Percentiles rank a stretch among this genome's conserved stretches.
Evolutionary conservation across 2,888 invertebrate species (phyloP).

Genomic region (Campoletis raptor): DNA sequence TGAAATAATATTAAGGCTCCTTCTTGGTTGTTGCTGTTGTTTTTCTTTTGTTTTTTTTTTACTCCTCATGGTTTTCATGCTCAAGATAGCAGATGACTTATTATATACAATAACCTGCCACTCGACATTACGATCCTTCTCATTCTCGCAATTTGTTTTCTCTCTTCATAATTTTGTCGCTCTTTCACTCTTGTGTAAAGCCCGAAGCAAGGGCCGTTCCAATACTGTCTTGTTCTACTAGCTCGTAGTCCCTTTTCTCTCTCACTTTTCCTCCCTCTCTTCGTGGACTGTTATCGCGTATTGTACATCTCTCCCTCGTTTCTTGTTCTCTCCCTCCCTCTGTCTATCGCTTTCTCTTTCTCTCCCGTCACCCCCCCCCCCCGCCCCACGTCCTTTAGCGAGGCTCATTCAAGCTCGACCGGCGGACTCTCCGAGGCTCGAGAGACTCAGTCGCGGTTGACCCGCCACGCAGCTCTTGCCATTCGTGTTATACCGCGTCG

Average conservation of each 20-base stretch:
- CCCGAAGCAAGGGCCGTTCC: slow-evolving; percentile 46
- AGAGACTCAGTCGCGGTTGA: slow-evolving; percentile 81
- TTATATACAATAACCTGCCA: slow-evolving; percentile 11
- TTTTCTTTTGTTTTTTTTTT: too few species aligned
- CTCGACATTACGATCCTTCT: slow-evolving; percentile 9
- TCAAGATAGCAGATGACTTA: background rate
- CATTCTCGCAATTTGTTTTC: slow-evolving; percentile 26
- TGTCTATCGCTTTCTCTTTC: slow-evolving; percentile 32
- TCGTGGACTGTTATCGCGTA: slow-evolving; percentile 49
- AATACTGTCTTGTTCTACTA: slow-evolving; percentile 52
- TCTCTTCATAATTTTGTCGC: slow-evolving; percentile 6
- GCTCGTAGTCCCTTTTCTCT: slow-evolving; percentile 15
- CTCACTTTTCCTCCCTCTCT: slow-evolving; percentile 51
- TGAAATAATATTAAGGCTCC: background rate
- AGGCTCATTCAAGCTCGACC: slow-evolving; percentile 82
- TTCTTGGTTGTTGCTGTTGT: background rate
- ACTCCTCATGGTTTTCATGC: slow-evolving; percentile 14
- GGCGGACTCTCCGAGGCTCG: slow-evolving; percentile 72
- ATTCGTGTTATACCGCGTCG: slow-evolving; percentile 48
- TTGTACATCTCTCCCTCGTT: slow-evolving; percentile 50
- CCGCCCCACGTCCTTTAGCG: slow-evolving; percentile 68
- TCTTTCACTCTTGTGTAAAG: slow-evolving; percentile 24
- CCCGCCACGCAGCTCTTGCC: slow-evolving; percentile 78
- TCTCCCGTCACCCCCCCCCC: slow-evolving; percentile 37
- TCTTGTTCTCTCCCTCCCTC: slow-evolving; percentile 33